Conservation (phyloP, 2,888 invertebrate genomes). For the Mactromeris polynyma region DNA sequence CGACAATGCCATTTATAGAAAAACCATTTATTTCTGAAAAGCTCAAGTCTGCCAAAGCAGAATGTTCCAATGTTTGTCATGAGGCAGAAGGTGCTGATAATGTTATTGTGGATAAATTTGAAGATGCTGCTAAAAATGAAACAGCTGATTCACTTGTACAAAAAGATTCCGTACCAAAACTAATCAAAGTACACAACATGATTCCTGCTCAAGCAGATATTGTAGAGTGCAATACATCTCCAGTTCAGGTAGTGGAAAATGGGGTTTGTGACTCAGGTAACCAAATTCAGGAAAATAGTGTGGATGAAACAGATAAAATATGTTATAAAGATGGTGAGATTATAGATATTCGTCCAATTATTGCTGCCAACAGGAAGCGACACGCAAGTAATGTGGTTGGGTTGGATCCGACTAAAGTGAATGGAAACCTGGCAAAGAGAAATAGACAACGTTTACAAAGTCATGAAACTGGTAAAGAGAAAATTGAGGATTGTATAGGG, state of each 20-base stretch:
- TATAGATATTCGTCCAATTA: conserved; percentile 65
- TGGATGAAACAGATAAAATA: conserved; percentile 63
- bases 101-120: conserved; percentile 5
- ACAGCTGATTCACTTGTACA: neutral
- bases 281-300: neutral
- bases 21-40: conserved; percentile 19
- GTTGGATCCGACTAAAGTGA: conserved; percentile 38
- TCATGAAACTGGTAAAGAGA: conserved; percentile 1
- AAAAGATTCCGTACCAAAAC: neutral
- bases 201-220: neutral
- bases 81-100: conserved; percentile 24
- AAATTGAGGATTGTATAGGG: neutral
- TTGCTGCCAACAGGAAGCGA: conserved; percentile 61
- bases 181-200: neutral
- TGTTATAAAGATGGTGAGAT: conserved; percentile 44
- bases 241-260: neutral
- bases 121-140: neutral
- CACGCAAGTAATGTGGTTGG: conserved; percentile 51
- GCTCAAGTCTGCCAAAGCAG: neutral
- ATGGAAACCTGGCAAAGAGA: conserved; percentile 10
- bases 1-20: conserved; percentile 40
- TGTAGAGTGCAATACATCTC: neutral
- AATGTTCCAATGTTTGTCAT: neutral
- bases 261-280: neutral
- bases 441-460: conserved; percentile 1